phyloP scores from a whole-genome alignment of 2,888 invertebrate genomes.

The Watsonalla binaria region DNA sequence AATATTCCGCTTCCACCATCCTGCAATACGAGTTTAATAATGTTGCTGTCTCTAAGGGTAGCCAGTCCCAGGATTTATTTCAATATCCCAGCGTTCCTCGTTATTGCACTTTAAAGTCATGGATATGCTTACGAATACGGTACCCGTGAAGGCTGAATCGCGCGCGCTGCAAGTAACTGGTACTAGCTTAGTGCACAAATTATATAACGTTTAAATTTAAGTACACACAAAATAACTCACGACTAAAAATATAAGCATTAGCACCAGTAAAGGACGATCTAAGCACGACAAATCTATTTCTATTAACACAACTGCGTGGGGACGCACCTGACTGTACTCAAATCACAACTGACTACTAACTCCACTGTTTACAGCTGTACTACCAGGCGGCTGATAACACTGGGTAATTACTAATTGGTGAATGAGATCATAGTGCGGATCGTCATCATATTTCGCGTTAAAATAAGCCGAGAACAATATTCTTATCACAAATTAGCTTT shows the following conservation, averaged over 20 bases:
- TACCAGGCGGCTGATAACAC: conserved; percentile 31
- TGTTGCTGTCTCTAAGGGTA: neutral
- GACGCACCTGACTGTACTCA: conserved; percentile 19
- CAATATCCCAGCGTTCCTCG: neutral
- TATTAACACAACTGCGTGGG: conserved; percentile 2
- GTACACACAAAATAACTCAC: neutral
- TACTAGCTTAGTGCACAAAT: neutral
- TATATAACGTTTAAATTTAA: neutral
- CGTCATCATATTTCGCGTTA: neutral
- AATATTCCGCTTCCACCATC: neutral
- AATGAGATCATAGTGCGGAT: conserved; percentile 46
- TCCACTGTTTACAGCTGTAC: conserved; percentile 14
- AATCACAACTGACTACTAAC: conserved; percentile 20
- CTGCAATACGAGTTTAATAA: neutral
- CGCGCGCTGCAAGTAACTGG: neutral
- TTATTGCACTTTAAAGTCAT: conserved; percentile 5
- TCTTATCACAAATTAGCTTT: neutral
- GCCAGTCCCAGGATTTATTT: neutral
- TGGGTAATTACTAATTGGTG: conserved; percentile 30
- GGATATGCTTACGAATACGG: neutral
- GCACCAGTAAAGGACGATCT: conserved; percentile 1
- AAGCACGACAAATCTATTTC: neutral
- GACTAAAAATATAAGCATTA: neutral
- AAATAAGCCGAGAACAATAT: neutral
- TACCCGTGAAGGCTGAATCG: neutral